Conservation (phyloP, 2,113 vertebrate genomes). For the Chaetodon auriga region DNA sequence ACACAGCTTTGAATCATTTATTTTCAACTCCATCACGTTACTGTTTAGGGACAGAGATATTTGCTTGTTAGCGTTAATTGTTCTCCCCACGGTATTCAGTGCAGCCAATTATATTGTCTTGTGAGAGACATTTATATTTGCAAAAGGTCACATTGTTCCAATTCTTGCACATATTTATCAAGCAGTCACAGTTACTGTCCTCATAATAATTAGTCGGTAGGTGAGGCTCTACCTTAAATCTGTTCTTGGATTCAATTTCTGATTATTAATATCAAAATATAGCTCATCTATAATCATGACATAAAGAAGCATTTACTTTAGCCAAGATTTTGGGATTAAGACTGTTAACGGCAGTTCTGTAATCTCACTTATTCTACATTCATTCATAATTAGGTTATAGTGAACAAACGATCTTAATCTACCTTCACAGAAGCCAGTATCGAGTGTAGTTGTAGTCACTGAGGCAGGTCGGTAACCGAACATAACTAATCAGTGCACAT, state of each 20-base stretch:
- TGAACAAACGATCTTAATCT: not conserved
- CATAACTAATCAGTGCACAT: conserved; percentile 27
- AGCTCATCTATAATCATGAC: not conserved
- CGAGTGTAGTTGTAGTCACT: conserved; percentile 30
- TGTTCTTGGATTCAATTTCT: conserved; percentile 7
- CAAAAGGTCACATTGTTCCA: conserved; percentile 79
- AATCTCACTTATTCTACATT: not conserved
- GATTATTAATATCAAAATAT: conserved; percentile 10
- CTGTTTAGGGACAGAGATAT: conserved; percentile 64
- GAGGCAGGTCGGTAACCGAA: conserved; percentile 1
- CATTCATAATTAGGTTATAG: not conserved
- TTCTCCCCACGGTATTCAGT: conserved; percentile 71
- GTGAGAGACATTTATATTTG: conserved; percentile 72
- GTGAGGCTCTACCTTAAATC: conserved; percentile 21
- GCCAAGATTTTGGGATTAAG: not conserved
- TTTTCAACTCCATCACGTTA: conserved; percentile 46
- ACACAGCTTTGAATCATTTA: conserved; percentile 34
- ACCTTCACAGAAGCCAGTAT: not conserved
- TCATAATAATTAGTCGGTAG: conserved; percentile 53
- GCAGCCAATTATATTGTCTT: conserved; percentile 77
- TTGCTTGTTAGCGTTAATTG: conserved; percentile 80
- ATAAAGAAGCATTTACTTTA: not conserved
- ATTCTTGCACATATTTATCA: conserved; percentile 75
- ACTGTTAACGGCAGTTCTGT: not conserved
- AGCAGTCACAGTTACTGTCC: conserved; percentile 42